These are phyloP conservation scores for Liposcelis brunnea DNA, from an alignment of 2,888 invertebrate genomes.

Conservation along the genomic window DNA sequence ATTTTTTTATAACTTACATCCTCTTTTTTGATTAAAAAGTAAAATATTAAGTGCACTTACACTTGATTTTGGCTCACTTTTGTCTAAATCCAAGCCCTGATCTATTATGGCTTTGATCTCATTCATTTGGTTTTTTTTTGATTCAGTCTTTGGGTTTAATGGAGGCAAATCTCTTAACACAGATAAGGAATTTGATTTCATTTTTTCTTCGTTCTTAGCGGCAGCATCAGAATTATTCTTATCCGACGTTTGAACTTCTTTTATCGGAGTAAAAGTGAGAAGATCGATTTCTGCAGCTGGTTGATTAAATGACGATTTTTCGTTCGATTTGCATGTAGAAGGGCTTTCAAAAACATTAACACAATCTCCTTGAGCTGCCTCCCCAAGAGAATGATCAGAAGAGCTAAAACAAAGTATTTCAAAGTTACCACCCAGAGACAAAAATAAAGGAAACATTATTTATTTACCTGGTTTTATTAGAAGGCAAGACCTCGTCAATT, in stretches of 20 bases:
- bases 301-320: conserved; percentile 7
- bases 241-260: conserved; percentile 3
- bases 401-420: not conserved
- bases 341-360: too few relatives aligned
- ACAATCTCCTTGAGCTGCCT: too few relatives aligned
- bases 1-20: not conserved
- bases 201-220: not conserved
- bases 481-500: too few relatives aligned
- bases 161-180: conserved; percentile 17
- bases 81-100: conserved; percentile 11
- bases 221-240: not conserved
- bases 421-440: too few relatives aligned
- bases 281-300: not conserved
- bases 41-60: not conserved
- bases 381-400: too few relatives aligned
- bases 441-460: too few relatives aligned
- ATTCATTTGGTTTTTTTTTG: conserved; percentile 11
- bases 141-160: conserved; percentile 11
- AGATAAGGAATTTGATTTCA: conserved; percentile 13
- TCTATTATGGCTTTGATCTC: conserved; percentile 15
- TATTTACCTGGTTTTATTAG: too few relatives aligned
- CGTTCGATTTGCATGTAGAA: not conserved
- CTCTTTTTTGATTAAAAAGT: too few relatives aligned
- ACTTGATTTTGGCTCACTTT: not conserved
- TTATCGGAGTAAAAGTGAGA: conserved; percentile 2